These are phyloP conservation scores for Cherax quadricarinatus DNA, from an alignment of 1,140 invertebrate genomes.

Conservation along the genomic window DNA sequence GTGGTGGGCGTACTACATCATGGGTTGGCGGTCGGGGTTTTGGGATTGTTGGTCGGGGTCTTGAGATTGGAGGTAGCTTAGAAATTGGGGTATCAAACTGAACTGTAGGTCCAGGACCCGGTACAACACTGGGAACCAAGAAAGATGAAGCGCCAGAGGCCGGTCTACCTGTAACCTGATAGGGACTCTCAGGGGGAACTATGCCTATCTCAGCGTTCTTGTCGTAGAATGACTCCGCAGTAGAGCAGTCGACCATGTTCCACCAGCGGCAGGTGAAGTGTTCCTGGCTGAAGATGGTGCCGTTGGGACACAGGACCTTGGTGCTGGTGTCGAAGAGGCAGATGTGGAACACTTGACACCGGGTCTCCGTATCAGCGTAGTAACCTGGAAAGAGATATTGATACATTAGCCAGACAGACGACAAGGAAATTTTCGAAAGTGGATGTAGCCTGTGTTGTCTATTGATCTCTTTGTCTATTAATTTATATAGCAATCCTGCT, in stretches of 20 bases:
- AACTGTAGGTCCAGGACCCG: neutral
- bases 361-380: constrained; percentile 75
- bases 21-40: neutral
- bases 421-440: too few relatives aligned
- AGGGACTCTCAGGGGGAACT: constrained; percentile 52
- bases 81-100: neutral
- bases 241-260: constrained; percentile 91
- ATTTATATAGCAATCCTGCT: too few relatives aligned
- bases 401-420: too few relatives aligned
- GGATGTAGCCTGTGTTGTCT: too few relatives aligned
- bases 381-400: constrained; percentile 72
- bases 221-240: constrained; percentile 79
- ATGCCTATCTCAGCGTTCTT: constrained; percentile 74
- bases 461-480: too few relatives aligned
- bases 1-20: neutral
- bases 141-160: neutral
- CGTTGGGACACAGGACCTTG: constrained; percentile 73
- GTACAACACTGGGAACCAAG: neutral
- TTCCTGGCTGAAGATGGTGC: constrained; percentile 88
- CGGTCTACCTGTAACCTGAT: neutral
- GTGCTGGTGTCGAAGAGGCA: constrained; percentile 72
- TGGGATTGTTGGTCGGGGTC: neutral
- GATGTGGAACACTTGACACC: constrained; percentile 75
- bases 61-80: constrained; percentile 5
- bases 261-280: constrained; percentile 95